These are phyloP conservation scores for Osmerus mordax DNA, from an alignment of 2,113 vertebrate genomes.

Conservation along the genomic window DNA sequence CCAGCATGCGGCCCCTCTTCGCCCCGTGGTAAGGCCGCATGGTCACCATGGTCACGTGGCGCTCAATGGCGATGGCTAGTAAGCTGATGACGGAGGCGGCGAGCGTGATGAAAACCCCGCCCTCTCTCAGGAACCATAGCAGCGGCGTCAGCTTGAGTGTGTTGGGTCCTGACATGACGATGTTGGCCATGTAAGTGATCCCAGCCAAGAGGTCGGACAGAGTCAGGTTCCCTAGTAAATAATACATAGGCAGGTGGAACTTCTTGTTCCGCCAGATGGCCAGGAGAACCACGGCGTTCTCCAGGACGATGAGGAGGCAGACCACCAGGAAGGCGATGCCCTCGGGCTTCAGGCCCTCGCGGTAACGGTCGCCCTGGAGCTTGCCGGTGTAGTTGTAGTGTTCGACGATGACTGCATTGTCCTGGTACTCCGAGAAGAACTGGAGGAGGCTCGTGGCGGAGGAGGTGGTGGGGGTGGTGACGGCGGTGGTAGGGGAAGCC, in stretches of 20 bases:
- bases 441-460: constrained; percentile 37
- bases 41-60: constrained; percentile 83
- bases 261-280: constrained; percentile 86
- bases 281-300: constrained; percentile 83
- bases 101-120: constrained; percentile 85
- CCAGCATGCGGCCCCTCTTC: constrained; percentile 74
- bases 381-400: constrained; percentile 90
- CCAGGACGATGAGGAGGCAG: constrained; percentile 82
- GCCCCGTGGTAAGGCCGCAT: constrained; percentile 74
- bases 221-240: constrained; percentile 86
- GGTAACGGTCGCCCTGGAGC: constrained; percentile 74
- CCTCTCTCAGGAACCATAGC: constrained; percentile 86
- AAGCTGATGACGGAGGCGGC: constrained; percentile 84
- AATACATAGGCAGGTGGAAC: constrained; percentile 89
- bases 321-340: constrained; percentile 75
- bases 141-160: constrained; percentile 80
- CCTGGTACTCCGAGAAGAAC: constrained; percentile 70
- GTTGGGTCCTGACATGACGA: constrained; percentile 79
- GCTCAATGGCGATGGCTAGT: constrained; percentile 86
- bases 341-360: constrained; percentile 73
- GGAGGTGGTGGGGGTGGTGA: constrained; percentile 17
- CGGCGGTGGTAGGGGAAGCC: constrained; percentile 7
- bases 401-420: constrained; percentile 70
- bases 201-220: constrained; percentile 86
- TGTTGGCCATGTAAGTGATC: constrained; percentile 83